phyloP scores from a whole-genome alignment of 2,113 vertebrate genomes.

The Dasyurus viverrinus region DNA sequence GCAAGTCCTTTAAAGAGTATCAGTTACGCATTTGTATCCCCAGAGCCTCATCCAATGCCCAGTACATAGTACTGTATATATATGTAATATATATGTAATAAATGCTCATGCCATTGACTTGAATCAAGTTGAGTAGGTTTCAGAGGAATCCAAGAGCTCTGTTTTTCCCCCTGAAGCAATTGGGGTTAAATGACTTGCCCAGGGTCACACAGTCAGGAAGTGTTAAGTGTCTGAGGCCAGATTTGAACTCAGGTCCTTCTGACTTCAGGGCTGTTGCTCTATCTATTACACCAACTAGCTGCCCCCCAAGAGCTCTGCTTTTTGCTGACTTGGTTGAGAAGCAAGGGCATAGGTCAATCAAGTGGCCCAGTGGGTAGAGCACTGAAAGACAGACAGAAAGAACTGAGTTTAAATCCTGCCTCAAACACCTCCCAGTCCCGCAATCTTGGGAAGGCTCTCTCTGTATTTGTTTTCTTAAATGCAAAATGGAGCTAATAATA shows the following conservation, averaged over 20 bases:
- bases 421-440: neutral
- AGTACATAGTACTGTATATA: neutral
- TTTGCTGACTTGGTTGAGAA: neutral
- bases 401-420: neutral
- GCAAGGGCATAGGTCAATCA: neutral
- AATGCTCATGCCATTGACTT: neutral
- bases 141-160: neutral
- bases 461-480: neutral
- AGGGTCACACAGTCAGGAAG: too few species aligned
- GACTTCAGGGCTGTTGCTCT: too few species aligned
- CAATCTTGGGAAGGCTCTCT: neutral
- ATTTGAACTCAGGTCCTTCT: too few species aligned
- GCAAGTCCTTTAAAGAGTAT: neutral
- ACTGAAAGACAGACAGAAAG: neutral
- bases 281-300: too few species aligned
- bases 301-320: neutral
- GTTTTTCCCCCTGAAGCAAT: too few species aligned
- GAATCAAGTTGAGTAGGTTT: neutral
- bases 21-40: neutral
- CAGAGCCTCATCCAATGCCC: neutral
- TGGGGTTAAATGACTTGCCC: too few species aligned
- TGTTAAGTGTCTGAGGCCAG: too few species aligned
- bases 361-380: neutral
- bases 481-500: neutral
- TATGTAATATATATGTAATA: too few species aligned